Base-by-base conservation (phyloP, 1,140 invertebrate species). In the Eumaeus atala region DNA sequence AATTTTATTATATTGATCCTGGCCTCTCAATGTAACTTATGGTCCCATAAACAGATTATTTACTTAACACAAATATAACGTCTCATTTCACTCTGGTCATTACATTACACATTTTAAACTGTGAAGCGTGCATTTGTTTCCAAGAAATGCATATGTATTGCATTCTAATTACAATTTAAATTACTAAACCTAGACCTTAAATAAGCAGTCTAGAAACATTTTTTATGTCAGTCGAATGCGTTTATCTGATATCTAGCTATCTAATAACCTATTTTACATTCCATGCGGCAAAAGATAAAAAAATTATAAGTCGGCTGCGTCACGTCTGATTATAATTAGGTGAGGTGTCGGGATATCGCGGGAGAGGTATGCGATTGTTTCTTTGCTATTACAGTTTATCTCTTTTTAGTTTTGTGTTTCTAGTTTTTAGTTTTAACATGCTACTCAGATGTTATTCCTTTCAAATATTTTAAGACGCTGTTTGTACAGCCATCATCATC, bases 301-400 rank as follows among this genome's bases (percentile, higher is more conserved):
- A 78, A 77, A 73, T 72, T 81, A 78, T 81, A 77, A 71, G 66
- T 68, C 54, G 64, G 67, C 66, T 61, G 67, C 70, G 71, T 80
- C 74, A 77, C 74, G 72, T 80, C 71, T 56, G 59, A 52, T 68
- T 69, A 77, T 81, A 81, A 81, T 81, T 81, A 78, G 75, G 75
- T 64, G 74, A 70, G 67, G 70, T 61, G 62, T 65, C 62, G 65
- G 67, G 60, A 65, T 58, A 59, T 59, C 58, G 53, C 62, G 51
- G 61, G 54, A 38, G 44, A 50, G 63, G 68, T 61, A 72, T 77
- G 67, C 73, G 71, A 65, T 56, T 47, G 69, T 63, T 66, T 62
- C 66, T 70, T 62, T 59, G 68, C 74, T 72, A 69, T 34, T 48
- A 48, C 9, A 35, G 35, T 51, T 54, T 54, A 35, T 12, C 42